Conservation (phyloP, 2,888 invertebrate species). For the Eumacrocentrus americanus region DNA sequence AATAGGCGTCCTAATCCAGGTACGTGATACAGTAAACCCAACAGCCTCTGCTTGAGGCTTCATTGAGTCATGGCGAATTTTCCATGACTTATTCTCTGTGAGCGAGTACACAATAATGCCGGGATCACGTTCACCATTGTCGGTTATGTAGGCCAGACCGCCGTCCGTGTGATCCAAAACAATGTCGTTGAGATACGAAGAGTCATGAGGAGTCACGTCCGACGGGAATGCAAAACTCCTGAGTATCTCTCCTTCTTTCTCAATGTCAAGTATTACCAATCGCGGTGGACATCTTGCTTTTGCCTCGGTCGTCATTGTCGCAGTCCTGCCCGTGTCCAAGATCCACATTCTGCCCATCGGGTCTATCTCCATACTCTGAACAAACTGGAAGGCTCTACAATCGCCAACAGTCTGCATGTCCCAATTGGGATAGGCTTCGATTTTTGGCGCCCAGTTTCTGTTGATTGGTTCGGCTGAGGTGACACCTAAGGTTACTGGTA, state of each 20-base stretch:
- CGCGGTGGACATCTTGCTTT: slow-evolving; percentile 71
- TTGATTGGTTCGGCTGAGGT: slow-evolving; percentile 60
- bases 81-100: slow-evolving; percentile 72
- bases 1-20: slow-evolving; percentile 66
- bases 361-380: slow-evolving; percentile 78
- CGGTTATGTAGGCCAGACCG: slow-evolving; percentile 75
- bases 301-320: slow-evolving; percentile 63
- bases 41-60: slow-evolving; percentile 66
- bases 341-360: slow-evolving; percentile 69
- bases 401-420: slow-evolving; percentile 71
- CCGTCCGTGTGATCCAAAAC: slow-evolving; percentile 74
- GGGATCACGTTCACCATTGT: slow-evolving; percentile 72
- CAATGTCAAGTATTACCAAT: slow-evolving; percentile 72
- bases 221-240: slow-evolving; percentile 68
- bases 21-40: slow-evolving; percentile 68
- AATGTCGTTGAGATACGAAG: slow-evolving; percentile 73
- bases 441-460: slow-evolving; percentile 67
- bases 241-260: slow-evolving; percentile 64
- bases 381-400: slow-evolving; percentile 74
- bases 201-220: slow-evolving; percentile 66
- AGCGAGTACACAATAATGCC: slow-evolving; percentile 76
- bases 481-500: slow-evolving; percentile 73
- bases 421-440: slow-evolving; percentile 77
- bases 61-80: slow-evolving; percentile 74
- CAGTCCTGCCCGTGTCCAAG: slow-evolving; percentile 67